A percentile compares a stretch with the other conserved stretches of the same genome.
These are phyloP conservation scores for Lomographa bimaculata DNA, from an alignment of 2,888 invertebrate species.

Conservation along the genomic window DNA sequence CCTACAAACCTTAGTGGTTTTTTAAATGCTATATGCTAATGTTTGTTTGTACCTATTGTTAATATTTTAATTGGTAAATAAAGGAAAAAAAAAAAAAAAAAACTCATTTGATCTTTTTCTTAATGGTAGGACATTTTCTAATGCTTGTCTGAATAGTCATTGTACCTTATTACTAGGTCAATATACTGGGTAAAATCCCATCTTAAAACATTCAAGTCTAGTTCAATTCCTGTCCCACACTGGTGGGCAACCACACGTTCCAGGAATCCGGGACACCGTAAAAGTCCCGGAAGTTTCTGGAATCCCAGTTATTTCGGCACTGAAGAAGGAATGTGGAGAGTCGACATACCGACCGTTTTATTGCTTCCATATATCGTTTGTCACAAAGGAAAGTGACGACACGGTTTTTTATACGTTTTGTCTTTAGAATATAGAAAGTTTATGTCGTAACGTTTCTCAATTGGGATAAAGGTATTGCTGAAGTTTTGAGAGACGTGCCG, in stretches of 20 bases:
- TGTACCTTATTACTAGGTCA: too few species aligned
- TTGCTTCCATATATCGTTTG: constrained; percentile 60
- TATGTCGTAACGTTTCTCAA: constrained; percentile 25
- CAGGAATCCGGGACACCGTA: constrained; percentile 61
- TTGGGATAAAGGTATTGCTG: constrained; percentile 2
- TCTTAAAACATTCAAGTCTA: constrained; percentile 3
- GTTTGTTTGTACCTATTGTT: too few species aligned
- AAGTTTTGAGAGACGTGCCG: too few species aligned
- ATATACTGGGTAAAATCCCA: too few species aligned
- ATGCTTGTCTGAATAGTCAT: too few species aligned
- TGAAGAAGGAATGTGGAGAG: constrained; percentile 52
- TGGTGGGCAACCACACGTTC: constrained; percentile 48
- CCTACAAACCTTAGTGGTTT: too few species aligned
- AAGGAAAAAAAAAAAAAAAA: too few species aligned
- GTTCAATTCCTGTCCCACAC: constrained; percentile 5
- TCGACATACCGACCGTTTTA: constrained; percentile 57
- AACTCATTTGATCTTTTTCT: too few species aligned
- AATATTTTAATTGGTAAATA: too few species aligned
- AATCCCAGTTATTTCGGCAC: constrained; percentile 58
- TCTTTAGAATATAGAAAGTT: constrained; percentile 24
- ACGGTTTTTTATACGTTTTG: constrained; percentile 22
- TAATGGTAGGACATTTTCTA: too few species aligned
- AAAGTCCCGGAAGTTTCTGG: constrained; percentile 62
- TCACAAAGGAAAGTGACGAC: constrained; percentile 30
- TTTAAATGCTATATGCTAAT: too few species aligned